Evolutionary conservation across 2,797 vertebrate species (phyloP).

Genomic region (Artibeus jamaicensis): DNA sequence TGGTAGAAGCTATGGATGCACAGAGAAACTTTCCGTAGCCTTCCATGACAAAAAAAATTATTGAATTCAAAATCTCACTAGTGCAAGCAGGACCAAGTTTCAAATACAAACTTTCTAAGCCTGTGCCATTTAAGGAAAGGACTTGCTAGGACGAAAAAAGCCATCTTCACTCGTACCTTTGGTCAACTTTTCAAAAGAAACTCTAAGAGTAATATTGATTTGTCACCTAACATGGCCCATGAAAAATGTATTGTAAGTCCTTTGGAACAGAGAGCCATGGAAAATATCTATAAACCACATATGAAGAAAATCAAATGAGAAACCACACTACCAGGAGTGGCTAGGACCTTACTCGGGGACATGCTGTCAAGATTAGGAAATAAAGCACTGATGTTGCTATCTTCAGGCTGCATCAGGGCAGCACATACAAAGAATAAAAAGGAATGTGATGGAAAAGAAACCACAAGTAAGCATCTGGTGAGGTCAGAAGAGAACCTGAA

Average conservation of each 20-base stretch:
- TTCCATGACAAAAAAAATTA: background rate
- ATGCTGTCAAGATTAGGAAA: background rate
- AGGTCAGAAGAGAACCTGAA: background rate
- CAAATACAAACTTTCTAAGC: background rate
- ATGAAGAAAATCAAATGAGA: background rate
- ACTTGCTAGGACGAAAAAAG: background rate
- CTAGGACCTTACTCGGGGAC: background rate
- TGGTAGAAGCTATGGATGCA: background rate
- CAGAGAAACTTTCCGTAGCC: rapidly evolving
- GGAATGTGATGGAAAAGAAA: background rate
- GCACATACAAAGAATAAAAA: background rate
- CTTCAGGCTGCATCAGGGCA: background rate
- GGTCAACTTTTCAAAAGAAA: background rate
- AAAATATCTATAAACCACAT: background rate
- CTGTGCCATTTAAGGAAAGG: background rate
- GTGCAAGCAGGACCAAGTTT: background rate
- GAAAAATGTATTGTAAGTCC: background rate
- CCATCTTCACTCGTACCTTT: background rate
- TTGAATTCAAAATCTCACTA: background rate
- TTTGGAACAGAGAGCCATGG: background rate
- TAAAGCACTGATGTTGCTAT: background rate
- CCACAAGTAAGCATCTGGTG: background rate
- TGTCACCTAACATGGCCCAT: background rate
- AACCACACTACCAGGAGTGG: background rate
- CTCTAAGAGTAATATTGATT: background rate